phyloP scores from a whole-genome alignment of 2,113 vertebrate species.

The Tragelaphus imberbis region DNA sequence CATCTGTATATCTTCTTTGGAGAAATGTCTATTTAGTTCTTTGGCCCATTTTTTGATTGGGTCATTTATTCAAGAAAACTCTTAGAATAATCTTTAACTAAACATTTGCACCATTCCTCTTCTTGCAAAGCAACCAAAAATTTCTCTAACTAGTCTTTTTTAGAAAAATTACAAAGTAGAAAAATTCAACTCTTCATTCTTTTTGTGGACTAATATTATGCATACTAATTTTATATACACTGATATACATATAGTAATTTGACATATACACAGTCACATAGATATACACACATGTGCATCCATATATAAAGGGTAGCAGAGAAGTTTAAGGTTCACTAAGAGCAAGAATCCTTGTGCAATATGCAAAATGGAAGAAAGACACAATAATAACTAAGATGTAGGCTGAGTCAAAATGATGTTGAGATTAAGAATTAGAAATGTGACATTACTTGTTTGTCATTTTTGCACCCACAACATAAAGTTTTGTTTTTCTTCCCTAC shows the following conservation, averaged over 20 bases:
- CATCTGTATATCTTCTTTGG: no score
- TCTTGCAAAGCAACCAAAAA: not conserved
- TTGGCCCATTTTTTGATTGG: no score
- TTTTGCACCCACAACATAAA: not conserved
- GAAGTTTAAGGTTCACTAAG: not conserved
- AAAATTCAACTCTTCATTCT: not conserved
- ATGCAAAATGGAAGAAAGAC: not conserved
- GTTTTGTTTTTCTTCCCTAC: not conserved
- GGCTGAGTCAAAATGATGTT: not conserved
- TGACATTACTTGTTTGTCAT: not conserved
- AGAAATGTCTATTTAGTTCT: no score
- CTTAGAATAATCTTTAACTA: not conserved
- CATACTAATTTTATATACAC: not conserved
- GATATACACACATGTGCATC: not conserved
- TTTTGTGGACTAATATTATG: not conserved
- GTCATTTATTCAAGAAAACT: not conserved
- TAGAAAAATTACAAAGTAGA: not conserved
- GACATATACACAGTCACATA: not conserved
- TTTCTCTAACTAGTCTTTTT: not conserved
- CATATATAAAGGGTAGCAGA: not conserved
- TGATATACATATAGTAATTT: not conserved
- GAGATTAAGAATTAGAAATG: not conserved
- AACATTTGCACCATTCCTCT: not conserved
- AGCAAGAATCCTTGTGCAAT: not conserved
- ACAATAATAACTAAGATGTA: not conserved